phyloP scores from a whole-genome alignment of 2,113 vertebrate genomes.

The Lonchura striata region DNA sequence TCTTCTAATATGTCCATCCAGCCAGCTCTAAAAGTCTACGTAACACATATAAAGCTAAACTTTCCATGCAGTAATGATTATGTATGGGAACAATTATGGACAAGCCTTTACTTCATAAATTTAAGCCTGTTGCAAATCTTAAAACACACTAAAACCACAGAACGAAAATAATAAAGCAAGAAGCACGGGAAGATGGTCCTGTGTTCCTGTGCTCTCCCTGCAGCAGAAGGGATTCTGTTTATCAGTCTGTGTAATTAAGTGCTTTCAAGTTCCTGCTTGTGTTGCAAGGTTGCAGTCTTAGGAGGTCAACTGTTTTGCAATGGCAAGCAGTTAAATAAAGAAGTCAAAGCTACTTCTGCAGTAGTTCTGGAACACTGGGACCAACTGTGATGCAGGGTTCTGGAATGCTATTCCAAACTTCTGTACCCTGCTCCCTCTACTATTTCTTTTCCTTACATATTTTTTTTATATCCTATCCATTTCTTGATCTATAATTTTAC shows the following conservation, averaged over 20 bases:
- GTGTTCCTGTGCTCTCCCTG: background rate
- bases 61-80: background rate
- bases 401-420: background rate
- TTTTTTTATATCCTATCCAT: background rate
- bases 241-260: background rate
- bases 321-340: background rate
- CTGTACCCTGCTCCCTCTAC: background rate
- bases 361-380: background rate
- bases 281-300: background rate
- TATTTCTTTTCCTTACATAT: background rate
- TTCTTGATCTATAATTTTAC: background rate
- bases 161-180: background rate
- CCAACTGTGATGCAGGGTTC: background rate
- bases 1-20: background rate
- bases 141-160: background rate
- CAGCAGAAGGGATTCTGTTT: background rate
- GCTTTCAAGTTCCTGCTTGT: background rate
- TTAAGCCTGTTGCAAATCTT: background rate
- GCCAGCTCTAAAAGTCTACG: background rate
- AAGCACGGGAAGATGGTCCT: background rate
- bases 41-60: background rate
- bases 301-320: background rate
- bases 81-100: background rate
- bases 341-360: background rate
- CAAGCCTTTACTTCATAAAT: background rate